Conservation (phyloP, 2,888 invertebrate genomes). For the Emesis furor region DNA sequence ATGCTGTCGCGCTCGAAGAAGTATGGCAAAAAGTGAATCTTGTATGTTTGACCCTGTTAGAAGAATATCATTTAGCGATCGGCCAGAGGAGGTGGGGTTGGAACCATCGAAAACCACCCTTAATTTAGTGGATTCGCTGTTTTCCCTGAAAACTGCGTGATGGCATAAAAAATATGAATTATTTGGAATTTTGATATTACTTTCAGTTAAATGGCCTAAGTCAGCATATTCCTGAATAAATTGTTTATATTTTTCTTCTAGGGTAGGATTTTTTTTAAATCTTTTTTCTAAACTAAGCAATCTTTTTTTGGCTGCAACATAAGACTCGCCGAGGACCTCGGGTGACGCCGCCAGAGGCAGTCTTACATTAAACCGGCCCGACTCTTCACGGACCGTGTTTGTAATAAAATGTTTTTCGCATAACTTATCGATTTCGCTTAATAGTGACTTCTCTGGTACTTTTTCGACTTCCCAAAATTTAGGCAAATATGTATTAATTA, state of each 20-base stretch:
- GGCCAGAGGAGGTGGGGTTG: conserved; percentile 66
- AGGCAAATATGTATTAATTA: no score
- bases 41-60: conserved; percentile 76
- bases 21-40: conserved; percentile 76
- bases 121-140: conserved; percentile 77
- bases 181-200: conserved; percentile 14
- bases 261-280: conserved; percentile 29
- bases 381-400: no score
- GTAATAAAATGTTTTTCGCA: no score
- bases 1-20: conserved; percentile 76
- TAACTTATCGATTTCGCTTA: no score
- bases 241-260: conserved; percentile 42
- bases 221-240: conserved; percentile 51
- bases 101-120: conserved; percentile 80
- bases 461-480: no score
- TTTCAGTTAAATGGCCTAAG: conserved; percentile 47
- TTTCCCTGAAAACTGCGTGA: conserved; percentile 78
- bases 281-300: conserved; percentile 52
- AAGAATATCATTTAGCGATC: conserved; percentile 78
- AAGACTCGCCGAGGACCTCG: no score
- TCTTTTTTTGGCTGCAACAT: conserved; percentile 27
- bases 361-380: no score
- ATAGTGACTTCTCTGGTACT: no score
- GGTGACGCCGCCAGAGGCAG: no score
- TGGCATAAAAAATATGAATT: conserved; percentile 79